phyloP scores from a whole-genome alignment of 2,113 vertebrate genomes.

The Osmerus eperlanus region DNA sequence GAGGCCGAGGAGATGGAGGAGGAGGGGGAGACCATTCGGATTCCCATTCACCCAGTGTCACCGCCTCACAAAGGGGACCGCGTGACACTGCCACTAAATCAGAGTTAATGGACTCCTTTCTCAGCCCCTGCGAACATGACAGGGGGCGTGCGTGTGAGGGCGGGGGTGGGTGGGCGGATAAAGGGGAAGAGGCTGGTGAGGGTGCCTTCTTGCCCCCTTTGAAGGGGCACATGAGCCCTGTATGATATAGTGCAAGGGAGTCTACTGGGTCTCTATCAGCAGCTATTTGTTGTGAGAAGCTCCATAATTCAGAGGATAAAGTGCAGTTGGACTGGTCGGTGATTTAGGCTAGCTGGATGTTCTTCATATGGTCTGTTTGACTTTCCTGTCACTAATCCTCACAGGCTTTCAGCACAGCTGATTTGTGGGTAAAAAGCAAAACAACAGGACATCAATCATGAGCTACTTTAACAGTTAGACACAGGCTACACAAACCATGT shows the following conservation, averaged over 20 bases:
- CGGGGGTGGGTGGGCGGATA: conserved; percentile 28
- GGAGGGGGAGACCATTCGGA: conserved; percentile 49
- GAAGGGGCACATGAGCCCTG: conserved; percentile 42
- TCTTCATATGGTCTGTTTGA: conserved; percentile 43
- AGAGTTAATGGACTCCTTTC: conserved; percentile 78
- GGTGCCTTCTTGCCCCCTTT: conserved; percentile 53
- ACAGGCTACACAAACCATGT: conserved; percentile 37
- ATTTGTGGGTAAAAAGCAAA: conserved; percentile 39
- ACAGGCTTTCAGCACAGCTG: conserved; percentile 15
- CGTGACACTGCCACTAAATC: conserved; percentile 74
- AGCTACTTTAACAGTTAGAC: conserved; percentile 29
- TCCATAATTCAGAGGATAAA: conserved; percentile 24
- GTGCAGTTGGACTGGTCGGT: not conserved
- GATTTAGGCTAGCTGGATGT: conserved; percentile 37
- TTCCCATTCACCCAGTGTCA: conserved; percentile 74
- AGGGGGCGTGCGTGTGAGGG: conserved; percentile 56
- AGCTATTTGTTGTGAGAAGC: conserved; percentile 39
- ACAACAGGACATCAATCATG: conserved; percentile 39
- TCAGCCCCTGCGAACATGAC: conserved; percentile 66
- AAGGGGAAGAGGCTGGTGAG: conserved; percentile 35
- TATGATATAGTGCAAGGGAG: not conserved
- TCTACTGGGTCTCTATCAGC: conserved; percentile 25
- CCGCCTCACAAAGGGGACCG: conserved; percentile 64
- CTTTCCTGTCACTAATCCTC: conserved; percentile 22
- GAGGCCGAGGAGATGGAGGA: conserved; percentile 37